phyloP scores from a whole-genome alignment of 2,888 invertebrate species.

The Pogonocherus hispidulus region DNA sequence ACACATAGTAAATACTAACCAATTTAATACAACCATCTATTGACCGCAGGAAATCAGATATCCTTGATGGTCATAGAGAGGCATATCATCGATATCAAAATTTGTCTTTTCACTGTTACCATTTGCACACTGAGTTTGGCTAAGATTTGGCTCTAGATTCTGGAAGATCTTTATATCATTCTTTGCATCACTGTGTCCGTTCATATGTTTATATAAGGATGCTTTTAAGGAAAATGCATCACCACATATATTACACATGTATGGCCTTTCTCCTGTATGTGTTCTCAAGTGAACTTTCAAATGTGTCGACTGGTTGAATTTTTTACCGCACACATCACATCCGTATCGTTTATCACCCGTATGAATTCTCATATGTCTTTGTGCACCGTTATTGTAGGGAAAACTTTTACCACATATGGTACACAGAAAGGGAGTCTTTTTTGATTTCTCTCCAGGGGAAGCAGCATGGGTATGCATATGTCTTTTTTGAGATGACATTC shows the following conservation, averaged over 20 bases:
- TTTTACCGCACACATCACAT: constrained; percentile 65
- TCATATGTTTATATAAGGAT: constrained; percentile 59
- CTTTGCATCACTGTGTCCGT: constrained; percentile 41
- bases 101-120: neutral
- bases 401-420: constrained; percentile 64
- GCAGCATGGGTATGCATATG: constrained; percentile 59
- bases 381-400: constrained; percentile 62
- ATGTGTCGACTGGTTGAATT: constrained; percentile 67
- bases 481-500: constrained; percentile 59
- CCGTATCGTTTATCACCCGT: constrained; percentile 63
- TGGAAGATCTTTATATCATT: constrained; percentile 16
- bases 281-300: constrained; percentile 70
- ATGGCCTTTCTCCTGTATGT: constrained; percentile 71
- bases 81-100: neutral
- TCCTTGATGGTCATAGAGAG: constrained; percentile 2
- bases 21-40: neutral
- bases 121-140: neutral
- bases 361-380: constrained; percentile 66
- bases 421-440: constrained; percentile 62
- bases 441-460: constrained; percentile 60
- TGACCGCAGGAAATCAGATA: constrained; percentile 7
- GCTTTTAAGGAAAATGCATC: constrained; percentile 61
- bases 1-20: neutral
- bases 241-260: constrained; percentile 70
- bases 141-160: constrained; percentile 28